Evolutionary conservation across 1,140 invertebrate genomes (phyloP).

Genomic region (Conopomorpha cramerella): DNA sequence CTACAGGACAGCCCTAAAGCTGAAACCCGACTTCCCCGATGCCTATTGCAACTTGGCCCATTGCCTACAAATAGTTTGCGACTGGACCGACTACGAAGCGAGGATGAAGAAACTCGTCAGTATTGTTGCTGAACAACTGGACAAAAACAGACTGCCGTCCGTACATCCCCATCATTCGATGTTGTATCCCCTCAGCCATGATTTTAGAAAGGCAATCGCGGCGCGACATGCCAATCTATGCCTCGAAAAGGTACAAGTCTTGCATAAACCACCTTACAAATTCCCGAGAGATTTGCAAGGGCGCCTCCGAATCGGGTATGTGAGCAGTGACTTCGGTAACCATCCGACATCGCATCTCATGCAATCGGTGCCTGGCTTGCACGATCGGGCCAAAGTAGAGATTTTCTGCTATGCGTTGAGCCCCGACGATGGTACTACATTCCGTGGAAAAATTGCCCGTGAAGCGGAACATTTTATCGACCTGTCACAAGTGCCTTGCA

Average conservation of each 20-base stretch:
- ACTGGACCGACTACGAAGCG: conserved; percentile 97
- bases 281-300: conserved; percentile 72
- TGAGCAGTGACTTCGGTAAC: conserved; percentile 99
- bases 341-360: conserved; percentile 99
- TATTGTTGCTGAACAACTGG: conserved; percentile 96
- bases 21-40: conserved; percentile 98
- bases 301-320: conserved; percentile 93
- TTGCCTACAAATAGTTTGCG: conserved; percentile 98
- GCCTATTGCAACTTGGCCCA: conserved; percentile 99
- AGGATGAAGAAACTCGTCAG: conserved; percentile 96
- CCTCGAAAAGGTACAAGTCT: conserved; percentile 93
- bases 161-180: conserved; percentile 99
- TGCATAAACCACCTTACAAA: conserved; percentile 90
- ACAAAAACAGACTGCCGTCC: conserved; percentile 94
- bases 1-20: conserved; percentile 94
- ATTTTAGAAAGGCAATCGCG: conserved; percentile 95
- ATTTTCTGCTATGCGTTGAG: conserved; percentile 98
- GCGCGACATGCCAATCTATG: conserved; percentile 96
- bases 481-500: conserved; percentile 90
- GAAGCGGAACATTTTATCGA: conserved; percentile 97
- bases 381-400: conserved; percentile 86
- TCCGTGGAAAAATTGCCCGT: conserved; percentile 89
- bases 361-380: conserved; percentile 98
- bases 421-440: conserved; percentile 95
- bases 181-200: conserved; percentile 96